phyloP scores from a whole-genome alignment of 2,888 invertebrate species.

The Diaphora mendica region DNA sequence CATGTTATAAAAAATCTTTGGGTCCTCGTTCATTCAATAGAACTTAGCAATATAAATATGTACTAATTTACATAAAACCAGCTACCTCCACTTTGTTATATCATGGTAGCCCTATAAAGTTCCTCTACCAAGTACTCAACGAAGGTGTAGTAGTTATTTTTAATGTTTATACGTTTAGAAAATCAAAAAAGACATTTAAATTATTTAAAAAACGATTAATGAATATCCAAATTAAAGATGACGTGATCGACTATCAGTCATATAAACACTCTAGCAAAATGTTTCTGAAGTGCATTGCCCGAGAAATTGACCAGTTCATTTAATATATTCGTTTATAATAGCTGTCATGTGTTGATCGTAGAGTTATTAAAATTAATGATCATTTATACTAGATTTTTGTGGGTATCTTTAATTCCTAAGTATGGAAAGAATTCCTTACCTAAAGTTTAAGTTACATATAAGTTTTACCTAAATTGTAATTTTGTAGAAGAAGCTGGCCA shows the following conservation, averaged over 20 bases:
- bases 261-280: conserved; percentile 17
- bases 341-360: conserved; percentile 35
- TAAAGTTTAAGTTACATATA: background rate
- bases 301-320: background rate
- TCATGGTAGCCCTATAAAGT: no score
- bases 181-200: conserved; percentile 50
- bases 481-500: background rate
- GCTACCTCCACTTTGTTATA: background rate
- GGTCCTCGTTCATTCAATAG: background rate
- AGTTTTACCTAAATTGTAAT: background rate
- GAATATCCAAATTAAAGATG: conserved; percentile 45
- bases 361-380: conserved; percentile 1
- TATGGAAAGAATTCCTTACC: no score
- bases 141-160: background rate
- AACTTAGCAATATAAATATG: background rate
- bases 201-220: conserved; percentile 47
- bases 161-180: conserved; percentile 9
- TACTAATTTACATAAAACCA: background rate
- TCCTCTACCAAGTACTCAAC: background rate
- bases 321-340: conserved; percentile 6
- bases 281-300: background rate
- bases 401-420: no score
- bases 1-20: background rate
- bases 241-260: conserved; percentile 35
- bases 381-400: background rate